phyloP scores from a whole-genome alignment of 2,113 vertebrate genomes.

The Grallaria varia region DNA sequence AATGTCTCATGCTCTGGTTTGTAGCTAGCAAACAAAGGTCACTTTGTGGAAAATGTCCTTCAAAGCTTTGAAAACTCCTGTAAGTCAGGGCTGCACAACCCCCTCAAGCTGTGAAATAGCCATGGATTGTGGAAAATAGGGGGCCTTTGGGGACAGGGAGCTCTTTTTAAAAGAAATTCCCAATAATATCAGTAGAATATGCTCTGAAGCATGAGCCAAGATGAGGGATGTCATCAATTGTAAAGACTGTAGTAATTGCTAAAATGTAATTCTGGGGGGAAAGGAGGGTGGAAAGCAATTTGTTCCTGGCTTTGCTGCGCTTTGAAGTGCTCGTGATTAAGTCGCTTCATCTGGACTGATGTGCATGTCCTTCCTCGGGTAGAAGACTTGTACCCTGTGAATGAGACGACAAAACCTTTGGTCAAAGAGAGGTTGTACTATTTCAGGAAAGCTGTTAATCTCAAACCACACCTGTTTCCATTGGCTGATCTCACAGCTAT shows the following conservation, averaged over 20 bases:
- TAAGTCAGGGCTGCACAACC: neutral
- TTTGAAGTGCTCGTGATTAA: neutral
- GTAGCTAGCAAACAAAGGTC: neutral
- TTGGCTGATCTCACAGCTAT: neutral
- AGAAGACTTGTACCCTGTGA: neutral
- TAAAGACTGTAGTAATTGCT: neutral
- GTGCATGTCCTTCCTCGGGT: fast-evolving
- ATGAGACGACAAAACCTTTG: neutral
- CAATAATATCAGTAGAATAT: neutral
- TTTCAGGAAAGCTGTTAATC: neutral
- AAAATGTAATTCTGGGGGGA: neutral
- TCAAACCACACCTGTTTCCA: neutral
- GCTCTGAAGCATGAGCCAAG: neutral
- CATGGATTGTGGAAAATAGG: neutral
- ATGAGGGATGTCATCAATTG: neutral
- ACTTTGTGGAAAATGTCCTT: neutral
- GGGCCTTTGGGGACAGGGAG: neutral
- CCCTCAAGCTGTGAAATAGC: neutral
- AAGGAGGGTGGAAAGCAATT: neutral
- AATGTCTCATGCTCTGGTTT: neutral
- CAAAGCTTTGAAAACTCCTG: neutral
- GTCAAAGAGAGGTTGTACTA: neutral
- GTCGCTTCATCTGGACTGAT: neutral
- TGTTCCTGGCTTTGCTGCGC: neutral
- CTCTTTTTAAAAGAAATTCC: neutral